A percentile compares a stretch with the other conserved stretches of the same genome.
Conservation (phyloP, 2,888 invertebrate species). For the Scelioninae gen. 1 region DNA sequence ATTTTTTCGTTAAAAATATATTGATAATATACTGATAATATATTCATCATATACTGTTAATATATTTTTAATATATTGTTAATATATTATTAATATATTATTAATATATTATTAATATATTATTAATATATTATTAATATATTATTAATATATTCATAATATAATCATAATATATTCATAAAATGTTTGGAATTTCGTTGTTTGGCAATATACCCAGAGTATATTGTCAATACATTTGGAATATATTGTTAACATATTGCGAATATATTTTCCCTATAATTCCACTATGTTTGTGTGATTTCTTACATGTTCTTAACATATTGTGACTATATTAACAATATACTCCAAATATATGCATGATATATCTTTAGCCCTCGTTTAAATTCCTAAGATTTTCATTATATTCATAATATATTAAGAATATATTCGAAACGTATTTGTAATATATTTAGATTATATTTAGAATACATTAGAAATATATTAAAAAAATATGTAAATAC, state of each 20-base stretch:
- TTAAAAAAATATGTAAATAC: background rate
- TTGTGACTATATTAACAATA: background rate
- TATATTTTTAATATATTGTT: too few species aligned
- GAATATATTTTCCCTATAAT: background rate
- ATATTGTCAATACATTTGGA: too few species aligned
- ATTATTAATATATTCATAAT: background rate
- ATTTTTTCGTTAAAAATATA: too few species aligned
- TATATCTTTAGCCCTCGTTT: background rate
- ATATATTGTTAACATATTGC: background rate
- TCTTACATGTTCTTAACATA: background rate
- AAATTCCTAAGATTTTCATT: background rate
- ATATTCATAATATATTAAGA: background rate
- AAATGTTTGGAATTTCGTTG: too few species aligned
- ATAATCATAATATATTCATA: background rate
- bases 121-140: background rate
- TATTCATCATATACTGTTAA: too few species aligned
- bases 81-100: too few species aligned
- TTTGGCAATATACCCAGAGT: too few species aligned
- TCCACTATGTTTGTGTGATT: background rate
- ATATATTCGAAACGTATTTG: background rate
- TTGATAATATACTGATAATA: too few species aligned
- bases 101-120: slow-evolving; percentile 79
- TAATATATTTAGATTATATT: background rate
- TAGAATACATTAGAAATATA: background rate
- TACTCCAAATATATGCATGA: background rate